Base-by-base conservation (phyloP, 2,888 invertebrate genomes). In the Hydriomena furcata region DNA sequence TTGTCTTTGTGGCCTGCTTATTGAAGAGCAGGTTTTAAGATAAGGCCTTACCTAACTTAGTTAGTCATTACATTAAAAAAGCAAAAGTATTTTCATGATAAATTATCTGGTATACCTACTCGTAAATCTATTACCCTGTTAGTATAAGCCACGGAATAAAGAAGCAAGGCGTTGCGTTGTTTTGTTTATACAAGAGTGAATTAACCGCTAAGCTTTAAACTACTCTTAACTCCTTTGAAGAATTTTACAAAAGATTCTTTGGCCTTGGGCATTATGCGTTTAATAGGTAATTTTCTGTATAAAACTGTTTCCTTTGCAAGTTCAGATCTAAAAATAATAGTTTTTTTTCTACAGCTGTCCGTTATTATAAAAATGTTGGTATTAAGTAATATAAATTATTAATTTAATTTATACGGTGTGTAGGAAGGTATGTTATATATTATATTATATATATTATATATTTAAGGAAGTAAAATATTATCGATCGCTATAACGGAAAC, bases 191-290 rank as follows among this genome's bases (percentile, higher is more conserved):
- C 76, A 76, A 80, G 73, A 79, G 72, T 66, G 73, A 83, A 83
- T 84, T 83, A 82, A 79, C 76, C 74, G 71, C 73, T 68, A 58
- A 74, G 78, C 73, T 76, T 76, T 74, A 73, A 77, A 76, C n/a
- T n/a, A n/a, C 80, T 76, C 71, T 75, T 71, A 79, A 73, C 76
- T 79, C 75, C 83, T 86, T 85, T 82, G 81, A 81, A 72, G 52
- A 62, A 65, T 68, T 75, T 79, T 67, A 70, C 72, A 77, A 74
- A 77, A 74, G 76, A 72, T 72, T 53, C 63, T 47, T 44, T 42
- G 68, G 65, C 55, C 57, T 65, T 76, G 68, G 77, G 77, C 75
- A 68, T 76, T 71, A 58, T 74, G 68, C 76, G 64, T 71, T 76
- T 70, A 71, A 70, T 73, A 69, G 60, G 64, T 70, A 71, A 75